Conservation (phyloP, 2,888 invertebrate genomes). For the Trissoscelio sp. region DNA sequence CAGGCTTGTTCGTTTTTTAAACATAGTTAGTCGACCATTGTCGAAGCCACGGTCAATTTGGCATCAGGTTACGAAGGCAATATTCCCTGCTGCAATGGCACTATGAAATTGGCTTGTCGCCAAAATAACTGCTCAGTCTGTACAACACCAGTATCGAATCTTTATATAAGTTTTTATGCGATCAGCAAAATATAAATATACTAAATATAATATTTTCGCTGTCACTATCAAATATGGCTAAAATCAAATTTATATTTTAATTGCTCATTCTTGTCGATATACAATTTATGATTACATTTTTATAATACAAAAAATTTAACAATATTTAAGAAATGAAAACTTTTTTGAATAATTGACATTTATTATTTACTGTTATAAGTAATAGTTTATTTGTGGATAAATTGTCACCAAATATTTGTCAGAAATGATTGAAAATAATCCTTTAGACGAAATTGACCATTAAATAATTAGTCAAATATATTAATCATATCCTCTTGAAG, state of each 20-base stretch:
- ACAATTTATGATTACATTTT: no score
- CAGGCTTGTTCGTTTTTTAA: conserved; percentile 37
- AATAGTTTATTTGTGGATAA: no score
- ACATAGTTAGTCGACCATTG: conserved; percentile 49
- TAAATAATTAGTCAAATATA: not conserved
- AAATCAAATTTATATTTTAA: not conserved
- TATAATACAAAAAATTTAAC: no score
- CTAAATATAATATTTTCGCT: not conserved
- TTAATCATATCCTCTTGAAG: not conserved
- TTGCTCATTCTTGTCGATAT: no score
- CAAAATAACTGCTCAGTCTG: conserved; percentile 47
- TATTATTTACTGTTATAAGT: no score
- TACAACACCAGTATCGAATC: conserved; percentile 40
- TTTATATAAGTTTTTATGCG: conserved; percentile 50
- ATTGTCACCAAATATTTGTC: no score
- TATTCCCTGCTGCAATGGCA: conserved; percentile 42
- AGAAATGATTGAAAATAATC: not conserved
- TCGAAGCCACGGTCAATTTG: conserved; percentile 57
- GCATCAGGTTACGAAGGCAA: conserved; percentile 51
- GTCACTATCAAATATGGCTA: not conserved
- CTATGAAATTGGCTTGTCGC: conserved; percentile 51
- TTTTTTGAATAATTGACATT: no score
- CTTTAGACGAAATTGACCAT: not conserved
- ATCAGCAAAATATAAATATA: conserved; percentile 28
- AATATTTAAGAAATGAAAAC: no score